Base-by-base conservation (phyloP, 2,797 vertebrate species). In the Myiotriccus ornatus region DNA sequence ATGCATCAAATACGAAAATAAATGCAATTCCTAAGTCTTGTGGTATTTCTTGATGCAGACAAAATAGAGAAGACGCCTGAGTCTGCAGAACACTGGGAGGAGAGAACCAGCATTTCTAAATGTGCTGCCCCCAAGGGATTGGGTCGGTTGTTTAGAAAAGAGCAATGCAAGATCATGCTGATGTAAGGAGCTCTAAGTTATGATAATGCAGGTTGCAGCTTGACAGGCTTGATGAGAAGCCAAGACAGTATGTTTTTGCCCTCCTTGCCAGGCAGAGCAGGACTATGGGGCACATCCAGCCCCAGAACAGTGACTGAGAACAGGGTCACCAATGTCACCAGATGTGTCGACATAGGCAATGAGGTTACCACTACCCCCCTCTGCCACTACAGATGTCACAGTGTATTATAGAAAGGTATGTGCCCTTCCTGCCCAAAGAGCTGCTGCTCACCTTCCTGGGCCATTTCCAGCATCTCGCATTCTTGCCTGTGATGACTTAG, bases 91-190 rank as follows among this genome's bases (percentile, higher is more conserved):
- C 30, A 25, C 67, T 39, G 59, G 43, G 46, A 94, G 39, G 87
- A 95, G 62, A 65, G 47, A 93, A 82, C 14, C 67, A 63, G 60
- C 73, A 73, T 95, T 95, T 95, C 83, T 87, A 94, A 93, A 90
- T 28, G 28, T 28, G 70, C 88, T 91, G 90, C 44, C 74, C 93
- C 65, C 80, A 52, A 65, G 91, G 77, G 88, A 94, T 47, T 46
- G 73, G 50, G 86, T 90, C 77, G 81, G 80, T 56, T 93, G 76
- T 91, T 89, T 83, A 94, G 90, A 73, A 76, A 82, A 94, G 67
- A 91, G 85, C 83, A 88, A 37, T 56, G 80, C 80, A 88, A 68
- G 70, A 81, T 91, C 47, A 87, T 39, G 88, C 74, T 94, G 91
- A 91, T 87, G 74, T 55, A 93, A 91, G 93, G 60, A 92, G 69